phyloP scores from a whole-genome alignment of 2,113 vertebrate genomes.

The Syrrhaptes paradoxus region DNA sequence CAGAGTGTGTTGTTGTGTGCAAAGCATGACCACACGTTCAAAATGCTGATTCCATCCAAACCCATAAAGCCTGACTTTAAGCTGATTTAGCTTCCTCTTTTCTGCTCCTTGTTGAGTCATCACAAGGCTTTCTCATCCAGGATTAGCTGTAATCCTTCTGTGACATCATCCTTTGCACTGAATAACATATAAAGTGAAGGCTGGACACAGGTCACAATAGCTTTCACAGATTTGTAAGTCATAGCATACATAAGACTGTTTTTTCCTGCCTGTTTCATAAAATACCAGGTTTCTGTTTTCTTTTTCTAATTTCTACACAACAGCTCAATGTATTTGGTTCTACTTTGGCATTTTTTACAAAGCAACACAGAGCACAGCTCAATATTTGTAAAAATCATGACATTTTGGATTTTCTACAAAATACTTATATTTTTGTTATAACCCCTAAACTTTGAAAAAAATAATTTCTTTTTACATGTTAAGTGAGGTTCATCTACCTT shows the following conservation, averaged over 20 bases:
- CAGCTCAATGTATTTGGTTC: not conserved
- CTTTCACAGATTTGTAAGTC: not conserved
- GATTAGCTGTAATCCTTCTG: slow-evolving; percentile 67
- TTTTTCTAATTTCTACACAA: not conserved
- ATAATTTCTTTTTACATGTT: not conserved
- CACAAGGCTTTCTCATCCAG: slow-evolving; percentile 46
- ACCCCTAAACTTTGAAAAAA: not conserved
- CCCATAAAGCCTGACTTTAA: slow-evolving; percentile 19
- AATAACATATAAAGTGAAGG: slow-evolving; percentile 49
- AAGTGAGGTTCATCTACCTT: not conserved
- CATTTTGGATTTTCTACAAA: not conserved
- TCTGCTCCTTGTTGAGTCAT: slow-evolving; percentile 61
- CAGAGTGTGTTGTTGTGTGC: not conserved
- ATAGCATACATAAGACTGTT: not conserved
- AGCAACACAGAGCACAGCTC: not conserved
- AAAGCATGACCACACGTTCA: not conserved
- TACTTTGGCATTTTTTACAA: not conserved
- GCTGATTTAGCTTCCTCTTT: slow-evolving; percentile 59
- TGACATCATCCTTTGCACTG: slow-evolving; percentile 58
- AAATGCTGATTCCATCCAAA: slow-evolving; percentile 61
- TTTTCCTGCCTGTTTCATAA: not conserved
- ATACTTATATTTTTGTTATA: not conserved
- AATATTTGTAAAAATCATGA: not conserved
- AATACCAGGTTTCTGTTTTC: not conserved
- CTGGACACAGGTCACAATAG: not conserved